These are phyloP conservation scores for Sturnira hondurensis DNA, from an alignment of 2,113 vertebrate genomes.

Conservation along the genomic window DNA sequence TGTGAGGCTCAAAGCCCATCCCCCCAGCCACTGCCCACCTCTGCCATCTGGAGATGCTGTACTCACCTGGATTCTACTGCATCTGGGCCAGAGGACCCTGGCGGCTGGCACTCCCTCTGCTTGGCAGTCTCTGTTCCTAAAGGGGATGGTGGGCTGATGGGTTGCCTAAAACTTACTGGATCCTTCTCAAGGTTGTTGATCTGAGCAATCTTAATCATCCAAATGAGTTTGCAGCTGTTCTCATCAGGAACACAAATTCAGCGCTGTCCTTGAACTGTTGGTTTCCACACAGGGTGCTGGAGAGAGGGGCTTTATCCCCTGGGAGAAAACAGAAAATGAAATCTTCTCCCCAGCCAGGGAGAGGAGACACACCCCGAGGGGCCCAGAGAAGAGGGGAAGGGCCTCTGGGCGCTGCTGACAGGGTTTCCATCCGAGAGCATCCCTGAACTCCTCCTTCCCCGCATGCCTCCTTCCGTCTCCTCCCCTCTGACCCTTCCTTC, in stretches of 20 bases:
- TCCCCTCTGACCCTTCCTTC: not conserved
- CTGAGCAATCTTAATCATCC: not conserved
- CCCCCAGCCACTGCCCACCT: not conserved
- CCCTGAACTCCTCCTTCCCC: not conserved
- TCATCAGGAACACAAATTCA: not conserved
- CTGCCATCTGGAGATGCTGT: not conserved
- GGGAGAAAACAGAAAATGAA: not conserved
- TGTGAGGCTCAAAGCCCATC: not conserved
- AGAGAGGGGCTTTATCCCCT: not conserved
- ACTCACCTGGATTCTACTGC: not conserved
- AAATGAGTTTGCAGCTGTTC: constrained; percentile 24
- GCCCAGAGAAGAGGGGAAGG: not conserved
- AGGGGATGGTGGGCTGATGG: not conserved
- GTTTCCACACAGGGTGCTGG: not conserved
- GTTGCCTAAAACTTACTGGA: not conserved
- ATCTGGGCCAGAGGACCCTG: not conserved
- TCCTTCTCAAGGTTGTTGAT: not conserved
- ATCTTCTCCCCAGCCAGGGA: not conserved
- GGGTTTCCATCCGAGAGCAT: not conserved
- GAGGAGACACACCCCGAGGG: not conserved
- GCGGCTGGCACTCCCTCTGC: not conserved
- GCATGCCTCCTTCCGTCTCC: not conserved
- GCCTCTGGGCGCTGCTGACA: rapidly evolving
- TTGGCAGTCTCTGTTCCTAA: not conserved
- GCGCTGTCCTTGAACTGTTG: not conserved